phyloP scores from a whole-genome alignment of 2,113 vertebrate species.

The Pao palembangensis region DNA sequence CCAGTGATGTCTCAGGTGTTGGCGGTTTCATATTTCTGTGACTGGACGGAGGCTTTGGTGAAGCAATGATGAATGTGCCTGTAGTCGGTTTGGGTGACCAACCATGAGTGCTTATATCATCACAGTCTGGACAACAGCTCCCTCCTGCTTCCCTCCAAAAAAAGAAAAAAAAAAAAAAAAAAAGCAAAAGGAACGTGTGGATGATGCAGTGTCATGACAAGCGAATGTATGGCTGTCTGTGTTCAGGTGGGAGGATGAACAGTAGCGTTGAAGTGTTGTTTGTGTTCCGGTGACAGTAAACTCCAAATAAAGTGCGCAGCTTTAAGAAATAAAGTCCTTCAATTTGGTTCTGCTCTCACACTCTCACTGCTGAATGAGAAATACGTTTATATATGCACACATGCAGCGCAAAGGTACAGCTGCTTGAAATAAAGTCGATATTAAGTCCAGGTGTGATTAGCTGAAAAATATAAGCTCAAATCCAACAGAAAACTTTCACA shows the following conservation, averaged over 20 bases:
- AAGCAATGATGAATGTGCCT: conserved; percentile 8
- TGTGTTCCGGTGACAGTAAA: conserved; percentile 1
- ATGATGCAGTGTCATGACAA: conserved; percentile 16
- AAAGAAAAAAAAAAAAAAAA: conserved; percentile 5
- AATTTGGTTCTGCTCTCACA: no score
- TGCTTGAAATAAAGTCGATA: neutral
- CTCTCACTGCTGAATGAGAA: no score
- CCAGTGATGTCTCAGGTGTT: neutral
- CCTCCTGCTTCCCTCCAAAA: neutral
- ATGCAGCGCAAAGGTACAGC: neutral
- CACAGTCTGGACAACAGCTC: conserved; percentile 2
- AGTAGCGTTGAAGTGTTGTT: conserved; percentile 9
- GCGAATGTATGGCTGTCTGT: conserved; percentile 5
- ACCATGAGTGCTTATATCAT: conserved; percentile 9
- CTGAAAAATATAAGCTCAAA: neutral
- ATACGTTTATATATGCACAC: neutral
- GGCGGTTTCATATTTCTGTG: conserved; percentile 8
- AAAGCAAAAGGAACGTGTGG: neutral
- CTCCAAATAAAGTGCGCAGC: neutral
- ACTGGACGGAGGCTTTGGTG: neutral
- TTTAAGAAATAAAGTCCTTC: neutral
- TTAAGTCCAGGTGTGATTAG: neutral
- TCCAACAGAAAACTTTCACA: conserved; percentile 3
- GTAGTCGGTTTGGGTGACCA: conserved; percentile 6
- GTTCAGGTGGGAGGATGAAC: conserved; percentile 10